phyloP scores from a whole-genome alignment of 1,140 invertebrate species.

The Caenorhabditis briggsae region DNA sequence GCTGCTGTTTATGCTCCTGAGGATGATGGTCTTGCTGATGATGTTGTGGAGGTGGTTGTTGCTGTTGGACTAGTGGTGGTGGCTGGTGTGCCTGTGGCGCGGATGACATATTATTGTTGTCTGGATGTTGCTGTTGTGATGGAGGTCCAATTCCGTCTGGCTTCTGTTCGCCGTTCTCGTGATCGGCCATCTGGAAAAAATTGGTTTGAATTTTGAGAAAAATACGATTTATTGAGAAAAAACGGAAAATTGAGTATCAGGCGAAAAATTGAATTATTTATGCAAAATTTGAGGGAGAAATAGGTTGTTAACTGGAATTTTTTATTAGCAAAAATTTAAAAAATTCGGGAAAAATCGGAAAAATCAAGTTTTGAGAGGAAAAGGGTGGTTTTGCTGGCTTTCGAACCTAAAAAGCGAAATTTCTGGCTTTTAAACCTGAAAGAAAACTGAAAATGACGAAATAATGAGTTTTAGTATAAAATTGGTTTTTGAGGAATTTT shows the following conservation, averaged over 20 bases:
- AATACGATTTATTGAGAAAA: neutral
- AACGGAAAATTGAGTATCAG: neutral
- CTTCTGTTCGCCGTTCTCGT: slow-evolving; percentile 18
- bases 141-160: neutral
- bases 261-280: too few species aligned
- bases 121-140: neutral
- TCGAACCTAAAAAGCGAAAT: too few species aligned
- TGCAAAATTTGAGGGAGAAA: too few species aligned
- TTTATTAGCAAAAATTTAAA: neutral
- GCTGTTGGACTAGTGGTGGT: too few species aligned
- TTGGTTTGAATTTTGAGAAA: neutral
- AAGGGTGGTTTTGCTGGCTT: too few species aligned
- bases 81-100: too few species aligned
- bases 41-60: neutral
- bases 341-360: neutral
- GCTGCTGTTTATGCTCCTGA: slow-evolving; percentile 19
- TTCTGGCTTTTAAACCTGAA: too few species aligned
- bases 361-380: neutral
- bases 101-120: too few species aligned
- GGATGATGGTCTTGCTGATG: neutral
- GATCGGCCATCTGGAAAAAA: slow-evolving; percentile 16
- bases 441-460: too few species aligned
- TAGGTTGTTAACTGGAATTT: too few species aligned
- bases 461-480: too few species aligned
- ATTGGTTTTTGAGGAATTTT: too few species aligned